Conservation (phyloP, 2,888 invertebrate genomes). For the Beris chalybata region DNA sequence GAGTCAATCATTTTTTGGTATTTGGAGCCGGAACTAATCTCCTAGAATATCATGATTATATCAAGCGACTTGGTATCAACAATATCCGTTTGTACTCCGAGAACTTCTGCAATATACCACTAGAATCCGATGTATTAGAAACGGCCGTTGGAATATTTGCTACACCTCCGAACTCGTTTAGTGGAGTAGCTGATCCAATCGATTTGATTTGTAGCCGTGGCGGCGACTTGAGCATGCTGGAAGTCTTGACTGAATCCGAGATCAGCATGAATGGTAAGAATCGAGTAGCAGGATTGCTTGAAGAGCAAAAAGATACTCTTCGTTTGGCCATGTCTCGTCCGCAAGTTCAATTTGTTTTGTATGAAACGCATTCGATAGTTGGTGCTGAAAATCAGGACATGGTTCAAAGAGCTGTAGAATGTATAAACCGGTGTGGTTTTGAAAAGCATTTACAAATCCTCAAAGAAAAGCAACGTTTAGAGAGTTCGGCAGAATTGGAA, state of each 20-base stretch:
- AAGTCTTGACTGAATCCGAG: conserved; percentile 71
- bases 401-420: conserved; percentile 67
- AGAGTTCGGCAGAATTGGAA: conserved; percentile 51
- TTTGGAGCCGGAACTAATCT: conserved; percentile 63
- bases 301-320: conserved; percentile 75
- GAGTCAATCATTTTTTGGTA: conserved; percentile 62
- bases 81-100: conserved; percentile 60
- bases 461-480: conserved; percentile 48
- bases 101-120: conserved; percentile 58
- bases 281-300: conserved; percentile 66
- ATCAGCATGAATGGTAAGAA: conserved; percentile 64
- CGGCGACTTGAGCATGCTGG: conserved; percentile 75
- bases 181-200: conserved; percentile 76
- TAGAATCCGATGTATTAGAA: conserved; percentile 60
- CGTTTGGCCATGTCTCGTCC: conserved; percentile 75
- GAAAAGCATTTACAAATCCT: conserved; percentile 64
- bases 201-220: conserved; percentile 78
- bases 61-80: conserved; percentile 68
- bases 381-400: conserved; percentile 75
- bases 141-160: conserved; percentile 69
- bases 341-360: conserved; percentile 78
- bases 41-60: conserved; percentile 68
- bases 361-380: conserved; percentile 79
- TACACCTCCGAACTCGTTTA: conserved; percentile 80
- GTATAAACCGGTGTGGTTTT: conserved; percentile 70